These are phyloP conservation scores for Hemitrygon akajei DNA, from an alignment of 2,797 vertebrate species.

Conservation along the genomic window DNA sequence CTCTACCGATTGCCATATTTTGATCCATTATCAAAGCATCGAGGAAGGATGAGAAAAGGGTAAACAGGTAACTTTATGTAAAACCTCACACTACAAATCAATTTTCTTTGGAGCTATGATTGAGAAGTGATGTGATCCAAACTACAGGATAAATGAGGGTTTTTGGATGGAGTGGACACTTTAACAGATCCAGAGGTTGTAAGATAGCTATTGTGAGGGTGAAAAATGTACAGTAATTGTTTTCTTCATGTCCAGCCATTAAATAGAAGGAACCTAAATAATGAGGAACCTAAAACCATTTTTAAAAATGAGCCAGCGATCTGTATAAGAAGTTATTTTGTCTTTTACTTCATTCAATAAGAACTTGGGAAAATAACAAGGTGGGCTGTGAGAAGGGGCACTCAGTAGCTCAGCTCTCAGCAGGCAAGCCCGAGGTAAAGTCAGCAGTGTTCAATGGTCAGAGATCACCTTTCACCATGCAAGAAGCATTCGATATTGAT, in stretches of 20 bases:
- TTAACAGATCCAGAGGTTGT: not conserved
- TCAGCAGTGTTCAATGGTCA: no score
- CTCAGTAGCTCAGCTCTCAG: no score
- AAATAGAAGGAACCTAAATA: not conserved
- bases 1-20: no score
- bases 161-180: not conserved
- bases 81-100: not conserved
- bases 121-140: not conserved
- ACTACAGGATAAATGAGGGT: not conserved
- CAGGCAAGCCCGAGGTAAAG: no score
- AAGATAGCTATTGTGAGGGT: not conserved
- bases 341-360: no score
- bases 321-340: no score
- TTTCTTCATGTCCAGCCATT: not conserved
- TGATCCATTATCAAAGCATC: not conserved
- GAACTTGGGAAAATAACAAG: no score
- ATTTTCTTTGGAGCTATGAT: not conserved
- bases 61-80: not conserved
- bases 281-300: not conserved
- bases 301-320: not conserved
- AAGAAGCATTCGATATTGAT: no score
- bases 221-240: not conserved
- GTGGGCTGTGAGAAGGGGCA: no score
- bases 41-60: not conserved
- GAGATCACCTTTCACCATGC: no score